Evolutionary conservation across 92 coral and sea anemone species (phyloP), one percentile per base, ranked within the genome.

Genomic region (Porites cylindrica): DNA sequence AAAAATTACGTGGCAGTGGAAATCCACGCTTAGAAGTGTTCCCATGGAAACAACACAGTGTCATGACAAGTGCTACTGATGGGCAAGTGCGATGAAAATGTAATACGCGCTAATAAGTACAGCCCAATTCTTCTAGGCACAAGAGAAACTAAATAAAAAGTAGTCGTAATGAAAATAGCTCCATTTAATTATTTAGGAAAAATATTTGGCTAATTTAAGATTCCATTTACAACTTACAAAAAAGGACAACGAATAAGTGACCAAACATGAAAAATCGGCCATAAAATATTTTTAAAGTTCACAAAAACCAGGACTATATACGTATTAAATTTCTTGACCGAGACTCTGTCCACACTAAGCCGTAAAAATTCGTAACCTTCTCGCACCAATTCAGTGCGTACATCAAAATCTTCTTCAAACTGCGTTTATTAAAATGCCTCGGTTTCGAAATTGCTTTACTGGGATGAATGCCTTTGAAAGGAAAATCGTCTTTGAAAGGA

Each of bases 161-260:
- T 38, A 38, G 58, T 2, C 14, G 7, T 60, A 18, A 4, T 16
- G 56, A 26, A 77, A 77, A 77, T 77, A 38, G 70, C 82, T 77
- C 62, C 62, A 77, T 60, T 77, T 6, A 12, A 61, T 43, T 23
- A 43, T 61, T 83, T 60, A 38, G 47, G 18, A 83, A 83, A 83
- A 83, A 83, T 83, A 83, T 21, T 59, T 62, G n/a, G 63, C 10
- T 1, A 59, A 60, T 8, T 10, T 11, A 26, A 7, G 62, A 59
- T 59, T 43, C 70, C 5, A 18, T 59, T 10, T 70, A 2, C 16
- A 23, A 4, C 17, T 4, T 18, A 4, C 6, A 66, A 18, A 10
- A 81, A 24, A 12, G 47, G 0, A 2, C 61, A 10, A 10, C 1
- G 43, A 4, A 54, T 20, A 74, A 74, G 8, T 52, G 62, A 10